Conservation (phyloP, 1,140 invertebrate species). For the Aphelinus certus region DNA sequence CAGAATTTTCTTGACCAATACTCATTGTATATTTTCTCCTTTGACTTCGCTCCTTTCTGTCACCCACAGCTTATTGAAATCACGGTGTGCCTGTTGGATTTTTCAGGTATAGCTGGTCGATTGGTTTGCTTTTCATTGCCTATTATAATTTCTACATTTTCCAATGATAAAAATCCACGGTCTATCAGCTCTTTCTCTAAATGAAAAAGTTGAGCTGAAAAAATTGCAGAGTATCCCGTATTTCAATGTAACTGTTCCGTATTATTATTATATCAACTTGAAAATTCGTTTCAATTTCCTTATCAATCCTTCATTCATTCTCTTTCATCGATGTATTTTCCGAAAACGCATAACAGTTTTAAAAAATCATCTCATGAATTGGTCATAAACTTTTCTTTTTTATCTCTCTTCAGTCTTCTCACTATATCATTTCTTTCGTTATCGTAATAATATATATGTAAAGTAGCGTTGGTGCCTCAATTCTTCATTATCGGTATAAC, state of each 20-base stretch:
- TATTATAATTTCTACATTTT: not conserved
- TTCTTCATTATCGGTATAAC: conserved; percentile 19
- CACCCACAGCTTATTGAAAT: conserved; percentile 7
- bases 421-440: conserved; percentile 15
- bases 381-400: not conserved
- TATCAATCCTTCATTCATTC: conserved; percentile 1
- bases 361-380: conserved; percentile 14
- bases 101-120: conserved; percentile 3
- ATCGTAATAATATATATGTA: conserved; percentile 26
- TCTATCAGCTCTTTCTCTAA: no score
- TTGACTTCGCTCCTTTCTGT: conserved; percentile 19
- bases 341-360: not conserved
- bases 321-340: not conserved
- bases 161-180: no score
- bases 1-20: conserved; percentile 19
- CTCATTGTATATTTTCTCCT: conserved; percentile 22
- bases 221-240: no score
- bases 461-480: conserved; percentile 11
- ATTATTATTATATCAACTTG: no score
- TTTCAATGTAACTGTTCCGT: no score
- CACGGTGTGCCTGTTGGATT: conserved; percentile 13
- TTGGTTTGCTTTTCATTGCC: conserved; percentile 5
- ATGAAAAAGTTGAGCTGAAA: no score
- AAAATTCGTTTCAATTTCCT: conserved; percentile 5
- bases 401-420: not conserved